Evolutionary conservation across 2,113 vertebrate species (phyloP), one percentile per base, ranked within the genome.

Genomic region (Hymenochirus boettgeri): DNA sequence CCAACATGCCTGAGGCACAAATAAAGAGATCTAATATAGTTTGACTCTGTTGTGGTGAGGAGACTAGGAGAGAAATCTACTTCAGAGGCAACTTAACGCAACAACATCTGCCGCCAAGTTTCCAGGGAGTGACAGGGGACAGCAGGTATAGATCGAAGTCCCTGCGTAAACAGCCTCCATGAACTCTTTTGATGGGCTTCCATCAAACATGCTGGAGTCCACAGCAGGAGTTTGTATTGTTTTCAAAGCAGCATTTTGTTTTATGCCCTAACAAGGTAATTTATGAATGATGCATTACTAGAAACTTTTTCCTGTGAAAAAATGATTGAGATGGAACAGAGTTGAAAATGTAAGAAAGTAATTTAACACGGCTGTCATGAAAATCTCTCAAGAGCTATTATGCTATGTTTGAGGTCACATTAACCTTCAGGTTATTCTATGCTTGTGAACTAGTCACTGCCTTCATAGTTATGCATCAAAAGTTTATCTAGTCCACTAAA

Each of bases 51-150:
- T 80, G 89, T 82, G 77, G 83, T 75, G 88, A 89, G 86, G 91
- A 91, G 88, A 86, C 23, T 69, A 74, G 91, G 89, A 89, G 85
- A 61, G 77, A 84, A 86, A 91, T 84, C 83, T 88, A 93, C 95
- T 95, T 94, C 95, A 95, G 92, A 96, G 92, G 88, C 91, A 87
- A 89, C 86, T 91, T 85, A 76, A 74, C 69, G 63, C 79, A 7
- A 80, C 78, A 88, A 91, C 95, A 98, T 94, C 95, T 99, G 95
- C 90, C 90, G 77, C 89, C 81, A 78, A 87, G 92, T 93, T 95
- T 85, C 89, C 75, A 65, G 83, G 76, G 86, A 92, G 83, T 86
- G 83, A 85, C 85, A 69, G 83, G 90, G 92, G 92, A 95, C 86
- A 87, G 92, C 89, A 91, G 91, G 89, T 92, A 89, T 62, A 37